Base-by-base conservation (phyloP, 35 echinoderm and acorn worm species). In the Acanthaster planci region DNA sequence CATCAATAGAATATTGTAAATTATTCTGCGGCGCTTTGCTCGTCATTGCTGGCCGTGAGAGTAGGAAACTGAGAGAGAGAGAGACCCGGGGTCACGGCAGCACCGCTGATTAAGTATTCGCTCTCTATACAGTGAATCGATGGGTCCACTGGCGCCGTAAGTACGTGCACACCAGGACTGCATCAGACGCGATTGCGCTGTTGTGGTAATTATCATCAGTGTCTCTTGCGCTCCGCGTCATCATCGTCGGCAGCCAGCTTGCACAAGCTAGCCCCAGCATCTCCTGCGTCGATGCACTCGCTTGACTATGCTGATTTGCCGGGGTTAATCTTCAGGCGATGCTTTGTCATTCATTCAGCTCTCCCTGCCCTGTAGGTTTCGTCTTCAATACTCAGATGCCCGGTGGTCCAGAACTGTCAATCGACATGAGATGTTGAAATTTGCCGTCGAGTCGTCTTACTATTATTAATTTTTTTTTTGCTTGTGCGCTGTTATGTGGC, bases 51-150 rank as follows among this genome's bases (percentile, higher is more conserved):
- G 12, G 42, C 4, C 42, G n/a, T n/a, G 30, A 26, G 1, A 30
- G 23, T 8, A 23, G 32, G 18, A 58, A n/a, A n/a, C 7, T 8
- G 60, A 68, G 60, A 68, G 60, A 1, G 18, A 68, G 60, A 1
- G 60, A 27, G 21, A 19, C 14, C 10, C 10, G 60, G 64, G 64
- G 64, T 72, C 64, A 72, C 15, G 34, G 64, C 21, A 26, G 64
- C 64, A 6, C 34, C 14, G 19, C 64, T 72, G 18, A 72, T 72
- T 72, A n/a, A 72, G 64, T 72, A 72, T 72, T 72, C 64, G 10
- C 64, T 12, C 64, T 3, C n/a, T n/a, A n/a, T n/a, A 26, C 64
- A 1, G 30, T 29, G 64, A 72, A 72, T 72, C 64, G 34, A 72
- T 72, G 34, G 64, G 30, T 14, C 5, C 15, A 72, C 26, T 29